Conservation (phyloP, 2,113 vertebrate species). For the Bubo blakistoni region DNA sequence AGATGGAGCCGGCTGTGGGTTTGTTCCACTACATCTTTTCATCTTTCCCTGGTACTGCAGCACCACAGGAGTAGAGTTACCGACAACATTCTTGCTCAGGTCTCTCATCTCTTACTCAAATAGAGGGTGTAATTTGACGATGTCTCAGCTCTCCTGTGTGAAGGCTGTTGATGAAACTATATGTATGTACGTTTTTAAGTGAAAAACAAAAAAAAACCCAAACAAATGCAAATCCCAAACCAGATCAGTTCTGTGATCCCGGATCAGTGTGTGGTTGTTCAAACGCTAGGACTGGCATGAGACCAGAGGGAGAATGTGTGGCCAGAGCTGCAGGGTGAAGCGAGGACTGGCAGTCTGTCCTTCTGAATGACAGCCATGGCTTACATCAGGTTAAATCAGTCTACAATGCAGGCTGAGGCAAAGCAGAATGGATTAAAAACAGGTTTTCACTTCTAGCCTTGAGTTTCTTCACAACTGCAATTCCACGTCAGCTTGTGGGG, state of each 20-base stretch:
- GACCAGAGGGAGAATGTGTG: background rate
- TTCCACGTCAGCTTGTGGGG: background rate
- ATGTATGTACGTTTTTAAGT: background rate
- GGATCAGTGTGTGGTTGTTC: background rate
- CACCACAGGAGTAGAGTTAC: conserved; percentile 10
- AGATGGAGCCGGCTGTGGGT: background rate
- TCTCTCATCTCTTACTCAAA: conserved; percentile 63
- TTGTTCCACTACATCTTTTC: conserved; percentile 50
- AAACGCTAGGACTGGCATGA: background rate
- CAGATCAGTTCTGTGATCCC: background rate
- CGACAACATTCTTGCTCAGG: conserved; percentile 51
- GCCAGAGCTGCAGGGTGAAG: background rate
- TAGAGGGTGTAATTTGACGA: conserved; percentile 66
- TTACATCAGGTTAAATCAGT: conserved; percentile 51
- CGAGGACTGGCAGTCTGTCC: conserved; percentile 47
- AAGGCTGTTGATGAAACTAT: conserved; percentile 9
- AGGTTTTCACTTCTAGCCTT: conserved; percentile 13
- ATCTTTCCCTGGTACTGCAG: conserved; percentile 8
- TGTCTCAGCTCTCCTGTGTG: conserved; percentile 35
- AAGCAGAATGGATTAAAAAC: conserved; percentile 29
- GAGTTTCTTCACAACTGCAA: background rate
- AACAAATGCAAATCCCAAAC: background rate
- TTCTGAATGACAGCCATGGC: conserved; percentile 42
- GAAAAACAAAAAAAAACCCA: background rate
- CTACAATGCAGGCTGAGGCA: background rate